Conservation (phyloP, 2,797 vertebrate genomes). For the Pitangus sulphuratus region DNA sequence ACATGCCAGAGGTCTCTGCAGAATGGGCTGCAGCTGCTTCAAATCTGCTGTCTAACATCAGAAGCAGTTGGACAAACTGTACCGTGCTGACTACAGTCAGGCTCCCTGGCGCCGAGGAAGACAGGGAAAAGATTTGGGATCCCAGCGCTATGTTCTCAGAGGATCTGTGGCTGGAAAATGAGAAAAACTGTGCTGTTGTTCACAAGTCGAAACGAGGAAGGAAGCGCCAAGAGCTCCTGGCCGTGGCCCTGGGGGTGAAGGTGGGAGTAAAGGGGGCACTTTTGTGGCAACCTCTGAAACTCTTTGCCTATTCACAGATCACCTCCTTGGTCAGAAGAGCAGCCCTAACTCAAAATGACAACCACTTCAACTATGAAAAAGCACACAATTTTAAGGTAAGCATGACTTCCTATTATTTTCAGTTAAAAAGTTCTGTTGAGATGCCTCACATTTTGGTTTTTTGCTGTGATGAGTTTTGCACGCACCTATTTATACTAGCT, state of each 20-base stretch:
- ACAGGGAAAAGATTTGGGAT: conserved; percentile 81
- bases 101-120: conserved; percentile 72
- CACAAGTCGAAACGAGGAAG: conserved; percentile 85
- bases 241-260: conserved; percentile 91
- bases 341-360: conserved; percentile 91
- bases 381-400: conserved; percentile 99
- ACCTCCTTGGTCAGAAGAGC: conserved; percentile 89
- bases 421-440: not conserved
- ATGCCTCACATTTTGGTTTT: not conserved
- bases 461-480: not conserved
- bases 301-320: conserved; percentile 98
- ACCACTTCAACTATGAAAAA: conserved; percentile 95
- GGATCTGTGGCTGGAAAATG: conserved; percentile 79
- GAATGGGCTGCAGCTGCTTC: conserved; percentile 85
- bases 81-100: conserved; percentile 41
- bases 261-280: conserved; percentile 86
- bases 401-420: not conserved
- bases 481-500: not conserved
- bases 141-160: conserved; percentile 74
- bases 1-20: conserved; percentile 81
- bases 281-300: conserved; percentile 95
- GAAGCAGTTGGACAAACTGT: conserved; percentile 73
- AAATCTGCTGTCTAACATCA: conserved; percentile 80
- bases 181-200: conserved; percentile 80
- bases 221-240: conserved; percentile 91